Conservation (phyloP, 2,797 vertebrate species). For the Numenius phaeopus region DNA sequence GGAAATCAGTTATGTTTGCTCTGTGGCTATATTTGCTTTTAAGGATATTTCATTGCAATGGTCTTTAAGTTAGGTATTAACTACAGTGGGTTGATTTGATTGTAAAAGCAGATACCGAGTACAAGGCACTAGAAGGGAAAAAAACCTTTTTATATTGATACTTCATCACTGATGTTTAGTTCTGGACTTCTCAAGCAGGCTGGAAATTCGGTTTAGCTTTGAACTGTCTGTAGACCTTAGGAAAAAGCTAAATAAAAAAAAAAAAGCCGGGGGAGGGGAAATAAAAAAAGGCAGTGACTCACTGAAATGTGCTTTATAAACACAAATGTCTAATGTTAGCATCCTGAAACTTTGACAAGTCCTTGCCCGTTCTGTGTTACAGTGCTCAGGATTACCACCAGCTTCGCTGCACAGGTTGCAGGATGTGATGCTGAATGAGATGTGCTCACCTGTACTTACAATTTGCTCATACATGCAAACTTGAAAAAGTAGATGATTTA, state of each 20-base stretch:
- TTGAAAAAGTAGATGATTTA: neutral
- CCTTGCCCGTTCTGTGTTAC: neutral
- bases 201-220: neutral
- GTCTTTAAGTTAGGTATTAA: neutral
- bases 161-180: neutral
- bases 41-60: neutral
- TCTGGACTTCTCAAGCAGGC: neutral
- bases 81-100: neutral
- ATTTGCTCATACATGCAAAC: neutral
- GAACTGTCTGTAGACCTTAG: neutral
- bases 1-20: neutral
- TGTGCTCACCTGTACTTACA: neutral
- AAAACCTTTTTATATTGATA: neutral
- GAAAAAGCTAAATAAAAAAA: neutral
- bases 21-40: neutral
- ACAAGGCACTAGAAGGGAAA: neutral
- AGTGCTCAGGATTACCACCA: neutral
- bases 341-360: neutral
- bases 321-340: neutral
- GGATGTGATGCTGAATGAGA: neutral
- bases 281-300: neutral
- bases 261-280: accelerated
- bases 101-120: neutral
- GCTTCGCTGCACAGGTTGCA: neutral
- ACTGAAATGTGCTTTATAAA: neutral